Evolutionary conservation across 1,140 invertebrate species (phyloP).

Genomic region (Drosophila sulfurigaster): DNA sequence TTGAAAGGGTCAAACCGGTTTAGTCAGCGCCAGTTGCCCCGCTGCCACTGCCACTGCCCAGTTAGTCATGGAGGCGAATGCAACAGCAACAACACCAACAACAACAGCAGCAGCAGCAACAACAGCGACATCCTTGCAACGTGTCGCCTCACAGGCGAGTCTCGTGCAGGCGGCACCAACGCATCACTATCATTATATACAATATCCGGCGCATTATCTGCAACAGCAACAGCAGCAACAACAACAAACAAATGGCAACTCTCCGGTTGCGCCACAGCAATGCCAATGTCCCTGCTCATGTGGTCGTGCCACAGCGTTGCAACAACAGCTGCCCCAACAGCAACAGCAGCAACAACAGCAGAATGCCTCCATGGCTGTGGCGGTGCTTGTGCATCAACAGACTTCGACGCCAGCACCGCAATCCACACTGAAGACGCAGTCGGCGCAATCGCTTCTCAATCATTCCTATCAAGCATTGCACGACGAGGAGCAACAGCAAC

Average conservation of each 20-base stretch:
- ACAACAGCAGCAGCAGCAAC: constrained; percentile 28
- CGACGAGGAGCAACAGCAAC: constrained; percentile 52
- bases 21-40: constrained; percentile 54
- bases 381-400: constrained; percentile 78
- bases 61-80: constrained; percentile 52
- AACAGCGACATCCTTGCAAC: constrained; percentile 69
- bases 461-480: constrained; percentile 79
- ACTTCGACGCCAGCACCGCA: constrained; percentile 37
- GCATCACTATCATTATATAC: constrained; percentile 83
- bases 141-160: constrained; percentile 74
- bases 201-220: constrained; percentile 77
- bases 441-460: constrained; percentile 76
- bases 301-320: constrained; percentile 54
- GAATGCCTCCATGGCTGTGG: constrained; percentile 72
- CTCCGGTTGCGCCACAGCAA: constrained; percentile 47
- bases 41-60: constrained; percentile 25
- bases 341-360: constrained; percentile 45
- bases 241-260: constrained; percentile 18
- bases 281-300: constrained; percentile 80
- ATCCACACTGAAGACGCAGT: constrained; percentile 58
- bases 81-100: constrained; percentile 5
- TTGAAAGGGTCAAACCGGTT: constrained; percentile 80
- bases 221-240: constrained; percentile 51
- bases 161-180: constrained; percentile 49
- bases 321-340: constrained; percentile 40